These are phyloP conservation scores for Phocoena sinus DNA, from an alignment of 2,113 vertebrate species.

Conservation along the genomic window DNA sequence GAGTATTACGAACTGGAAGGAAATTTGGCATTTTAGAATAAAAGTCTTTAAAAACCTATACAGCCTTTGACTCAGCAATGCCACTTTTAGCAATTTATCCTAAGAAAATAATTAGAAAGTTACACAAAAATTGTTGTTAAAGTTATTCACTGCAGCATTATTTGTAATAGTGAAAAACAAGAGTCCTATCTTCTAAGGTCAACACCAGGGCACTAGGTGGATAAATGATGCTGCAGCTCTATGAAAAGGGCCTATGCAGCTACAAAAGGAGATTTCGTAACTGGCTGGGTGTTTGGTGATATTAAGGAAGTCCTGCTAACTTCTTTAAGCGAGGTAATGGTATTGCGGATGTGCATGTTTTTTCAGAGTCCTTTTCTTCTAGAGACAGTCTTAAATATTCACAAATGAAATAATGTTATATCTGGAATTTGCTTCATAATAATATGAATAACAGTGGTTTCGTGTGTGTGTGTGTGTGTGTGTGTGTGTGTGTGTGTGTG, in stretches of 20 bases:
- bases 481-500: neutral
- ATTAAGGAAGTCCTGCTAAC: neutral
- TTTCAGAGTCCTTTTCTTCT: neutral
- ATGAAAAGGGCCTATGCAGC: neutral
- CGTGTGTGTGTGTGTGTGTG: neutral
- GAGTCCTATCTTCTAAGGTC: neutral
- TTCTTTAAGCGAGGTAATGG: neutral
- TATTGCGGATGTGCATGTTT: neutral
- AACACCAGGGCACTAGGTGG: neutral
- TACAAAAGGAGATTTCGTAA: neutral
- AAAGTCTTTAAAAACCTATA: conserved; percentile 1
- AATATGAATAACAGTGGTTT: neutral
- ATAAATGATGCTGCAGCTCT: neutral
- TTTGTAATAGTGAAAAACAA: neutral
- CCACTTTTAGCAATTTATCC: neutral
- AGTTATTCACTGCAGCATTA: neutral
- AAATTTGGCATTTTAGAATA: neutral
- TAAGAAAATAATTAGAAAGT: neutral
- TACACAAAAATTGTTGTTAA: neutral
- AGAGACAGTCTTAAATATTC: neutral
- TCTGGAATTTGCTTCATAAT: neutral
- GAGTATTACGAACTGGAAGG: neutral
- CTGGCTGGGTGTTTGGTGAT: neutral
- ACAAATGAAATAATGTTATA: neutral
- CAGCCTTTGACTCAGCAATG: neutral